Evolutionary conservation across 2,797 vertebrate species (phyloP), one percentile per base, ranked within the genome.

Genomic region (Siniperca undulata): DNA sequence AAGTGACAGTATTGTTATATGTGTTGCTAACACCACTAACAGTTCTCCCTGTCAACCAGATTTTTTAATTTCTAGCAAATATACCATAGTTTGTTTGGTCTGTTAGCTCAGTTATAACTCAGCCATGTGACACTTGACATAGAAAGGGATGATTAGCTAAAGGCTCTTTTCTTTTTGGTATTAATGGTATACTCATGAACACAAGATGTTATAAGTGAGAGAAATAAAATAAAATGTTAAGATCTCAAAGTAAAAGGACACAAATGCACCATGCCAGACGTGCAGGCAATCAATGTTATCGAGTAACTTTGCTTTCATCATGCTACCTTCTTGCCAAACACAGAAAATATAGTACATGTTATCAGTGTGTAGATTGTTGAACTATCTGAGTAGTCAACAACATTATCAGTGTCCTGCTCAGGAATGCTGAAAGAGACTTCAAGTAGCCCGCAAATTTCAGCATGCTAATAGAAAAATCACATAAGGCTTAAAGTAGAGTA

Each of bases 331-430:
- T 73, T 53, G 55, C 64, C 22, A 55, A 66, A 70, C 36, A 65
- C 48, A 58, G 65, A 36, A 56, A 70, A 53, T 50, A 8, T 16
- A 27, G 16, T 7, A 27, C 68, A 40, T 84, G 53, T 77, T 56
- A 75, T 73, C 66, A 71, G 50, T 7, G 30, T 74, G 56, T 40
- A 74, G 76, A 65, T 46, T 46, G 30, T 52, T 11, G 20, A 52
- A 20, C 1, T 71, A 19, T 56, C 42, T 27, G 13, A 55, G n/a
- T 27, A 14, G 20, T 61, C 19, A 44, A 74, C 59, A 74, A 19
- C 48, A 46, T 78, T 77, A 69, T 80, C 72, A 68, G 55, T 36
- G 50, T 46, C 60, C 79, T 73, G 52, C 27, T 75, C 10, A 68
- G 48, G 11, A 73, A 62, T 53, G 36, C 53, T 59, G 55, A 75